Evolutionary conservation across 2,888 invertebrate species (phyloP), one percentile per base, ranked within the genome.

Genomic region (Noctua comes): DNA sequence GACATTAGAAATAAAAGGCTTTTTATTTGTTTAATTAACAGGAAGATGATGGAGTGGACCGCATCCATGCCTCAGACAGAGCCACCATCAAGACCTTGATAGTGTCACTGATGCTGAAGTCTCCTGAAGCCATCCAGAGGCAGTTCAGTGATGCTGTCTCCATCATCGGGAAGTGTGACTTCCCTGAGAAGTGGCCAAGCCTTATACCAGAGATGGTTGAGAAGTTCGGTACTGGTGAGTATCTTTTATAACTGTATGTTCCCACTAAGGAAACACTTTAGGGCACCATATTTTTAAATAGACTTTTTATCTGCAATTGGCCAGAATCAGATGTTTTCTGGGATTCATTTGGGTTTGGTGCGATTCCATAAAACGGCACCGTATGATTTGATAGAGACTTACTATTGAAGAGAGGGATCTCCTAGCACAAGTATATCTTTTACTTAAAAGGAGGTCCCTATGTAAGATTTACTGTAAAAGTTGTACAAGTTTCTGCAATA

Each of bases 121-220:
- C 99, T 48, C 99, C 99, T 0, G 98, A 98, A 91, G 97, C 98
- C 0, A 98, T 99, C 81, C 99, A 99, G 94, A 98, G 99, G 90
- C 99, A 99, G 95, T 97, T 99, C 69, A 99, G 99, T 90, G 99
- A 99, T 96, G 99, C 99, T 0, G 98, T 99, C 64, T 98, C 99
- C 88, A 99, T 99, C 46, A 99, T 99, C 80, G 99, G 99, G n/a
- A 98, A 98, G 92, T 98, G 98, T 89, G 99, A 99, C 96, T 99
- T 99, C 93, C 99, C 99, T 0, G 98, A 98, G 83, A 99, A 99
- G 93, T 99, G 99, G 99, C 99, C 99, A 0, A 98, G 98, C 85
- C 97, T 99, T 2, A 98, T 99, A 46, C 97, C 98, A 57, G 98
- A 99, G 93, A 99, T 99, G 98, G 98, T 99, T 21, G 98, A 98